phyloP scores from a whole-genome alignment of 2,888 invertebrate species.

The Torymus auratus region DNA sequence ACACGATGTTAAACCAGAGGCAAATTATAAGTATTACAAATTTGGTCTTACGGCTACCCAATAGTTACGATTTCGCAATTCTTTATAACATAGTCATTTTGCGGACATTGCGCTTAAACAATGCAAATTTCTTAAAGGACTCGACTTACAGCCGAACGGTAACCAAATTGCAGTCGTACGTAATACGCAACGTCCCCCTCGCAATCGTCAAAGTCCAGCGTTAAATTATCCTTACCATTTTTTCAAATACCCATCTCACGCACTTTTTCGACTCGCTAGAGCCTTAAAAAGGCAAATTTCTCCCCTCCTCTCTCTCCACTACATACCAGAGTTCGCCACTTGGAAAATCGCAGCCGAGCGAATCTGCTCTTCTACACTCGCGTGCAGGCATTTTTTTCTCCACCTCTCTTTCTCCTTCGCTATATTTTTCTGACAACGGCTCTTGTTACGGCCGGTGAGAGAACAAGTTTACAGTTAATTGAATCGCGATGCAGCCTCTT shows the following conservation, averaged over 20 bases:
- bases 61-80: not conserved
- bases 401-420: not conserved
- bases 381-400: slow-evolving; percentile 3
- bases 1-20: too few species aligned
- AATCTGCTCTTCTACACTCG: not conserved
- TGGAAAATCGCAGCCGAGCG: slow-evolving; percentile 35
- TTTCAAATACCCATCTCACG: not conserved
- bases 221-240: not conserved
- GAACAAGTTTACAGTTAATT: slow-evolving; percentile 58
- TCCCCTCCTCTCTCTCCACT: too few species aligned
- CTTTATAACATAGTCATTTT: not conserved
- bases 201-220: not conserved
- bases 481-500: slow-evolving; percentile 56
- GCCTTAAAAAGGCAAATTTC: slow-evolving; percentile 13
- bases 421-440: slow-evolving; percentile 14
- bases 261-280: slow-evolving; percentile 32
- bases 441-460: slow-evolving; percentile 46
- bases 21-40: too few species aligned
- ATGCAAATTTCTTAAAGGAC: not conserved
- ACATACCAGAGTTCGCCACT: not conserved
- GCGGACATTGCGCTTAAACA: not conserved
- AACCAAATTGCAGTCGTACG: not conserved
- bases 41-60: not conserved
- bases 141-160: not conserved
- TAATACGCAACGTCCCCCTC: not conserved